Percentiles rank a stretch among this genome's conserved stretches.
Conservation (phyloP, 2,797 vertebrate species). For the Spheniscus humboldti region DNA sequence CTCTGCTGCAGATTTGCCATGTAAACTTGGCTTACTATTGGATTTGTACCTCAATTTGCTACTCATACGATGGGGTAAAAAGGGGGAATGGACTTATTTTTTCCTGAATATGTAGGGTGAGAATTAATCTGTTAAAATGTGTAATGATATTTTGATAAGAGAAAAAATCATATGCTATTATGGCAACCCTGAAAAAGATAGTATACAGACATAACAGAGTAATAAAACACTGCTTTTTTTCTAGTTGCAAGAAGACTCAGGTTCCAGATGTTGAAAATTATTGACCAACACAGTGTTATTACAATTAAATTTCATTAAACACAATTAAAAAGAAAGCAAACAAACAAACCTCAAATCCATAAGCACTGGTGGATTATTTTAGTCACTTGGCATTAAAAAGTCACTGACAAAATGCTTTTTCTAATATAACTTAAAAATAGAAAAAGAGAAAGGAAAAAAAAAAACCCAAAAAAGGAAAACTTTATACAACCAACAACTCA, state of each 20-base stretch:
- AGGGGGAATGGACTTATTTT: background rate
- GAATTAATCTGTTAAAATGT: background rate
- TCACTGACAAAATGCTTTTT: background rate
- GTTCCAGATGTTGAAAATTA: background rate
- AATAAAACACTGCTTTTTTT: background rate
- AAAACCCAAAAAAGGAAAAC: background rate
- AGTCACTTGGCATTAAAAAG: background rate
- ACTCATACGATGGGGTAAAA: background rate
- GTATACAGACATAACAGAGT: background rate
- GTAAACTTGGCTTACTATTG: background rate
- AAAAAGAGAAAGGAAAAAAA: background rate
- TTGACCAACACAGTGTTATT: background rate
- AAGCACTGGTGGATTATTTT: background rate
- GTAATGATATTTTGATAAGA: background rate
- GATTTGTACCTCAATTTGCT: background rate
- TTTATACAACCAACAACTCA: background rate
- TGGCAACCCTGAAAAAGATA: background rate
- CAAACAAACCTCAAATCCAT: background rate
- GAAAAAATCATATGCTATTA: background rate
- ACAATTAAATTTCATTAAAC: background rate
- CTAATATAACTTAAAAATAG: background rate
- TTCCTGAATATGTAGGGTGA: background rate
- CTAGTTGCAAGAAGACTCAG: background rate
- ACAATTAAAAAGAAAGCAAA: background rate
- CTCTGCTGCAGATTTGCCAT: background rate